Conservation (phyloP, 2,888 invertebrate species). For the Coleophora flavipennella region DNA sequence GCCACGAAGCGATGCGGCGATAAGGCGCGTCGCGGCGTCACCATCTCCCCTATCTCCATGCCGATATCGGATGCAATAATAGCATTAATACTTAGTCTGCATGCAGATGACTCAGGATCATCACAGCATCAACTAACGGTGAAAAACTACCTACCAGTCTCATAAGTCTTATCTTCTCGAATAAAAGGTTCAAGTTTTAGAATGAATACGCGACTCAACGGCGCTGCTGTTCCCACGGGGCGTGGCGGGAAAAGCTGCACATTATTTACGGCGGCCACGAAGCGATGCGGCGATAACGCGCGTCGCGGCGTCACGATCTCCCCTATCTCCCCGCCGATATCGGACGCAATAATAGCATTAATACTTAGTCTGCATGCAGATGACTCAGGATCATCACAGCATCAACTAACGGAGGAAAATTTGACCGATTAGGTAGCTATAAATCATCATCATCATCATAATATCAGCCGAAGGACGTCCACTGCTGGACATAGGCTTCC, state of each 20-base stretch:
- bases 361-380: too few species aligned
- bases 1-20: constrained; percentile 69
- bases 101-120: too few species aligned
- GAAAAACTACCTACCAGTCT: too few species aligned
- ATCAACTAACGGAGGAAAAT: too few species aligned
- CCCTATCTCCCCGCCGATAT: constrained; percentile 38
- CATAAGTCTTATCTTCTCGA: too few species aligned
- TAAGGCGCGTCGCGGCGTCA: constrained; percentile 71
- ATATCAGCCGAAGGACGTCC: too few species aligned
- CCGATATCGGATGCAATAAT: background rate
- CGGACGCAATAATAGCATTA: background rate
- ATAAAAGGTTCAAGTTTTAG: background rate
- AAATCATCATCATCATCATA: too few species aligned
- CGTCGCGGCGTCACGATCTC: constrained; percentile 71
- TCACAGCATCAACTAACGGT: too few species aligned
- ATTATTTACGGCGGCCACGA: constrained; percentile 71
- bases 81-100: background rate
- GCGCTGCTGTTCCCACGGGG: constrained; percentile 45
- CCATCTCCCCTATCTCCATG: constrained; percentile 61
- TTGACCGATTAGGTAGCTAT: too few species aligned
- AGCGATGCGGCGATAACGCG: constrained; percentile 69
- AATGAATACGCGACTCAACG: constrained; percentile 30
- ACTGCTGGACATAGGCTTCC: too few species aligned
- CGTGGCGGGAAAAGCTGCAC: constrained; percentile 71
- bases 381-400: too few species aligned